Conservation (phyloP, 2,113 vertebrate genomes). For the Echinops telfairi region DNA sequence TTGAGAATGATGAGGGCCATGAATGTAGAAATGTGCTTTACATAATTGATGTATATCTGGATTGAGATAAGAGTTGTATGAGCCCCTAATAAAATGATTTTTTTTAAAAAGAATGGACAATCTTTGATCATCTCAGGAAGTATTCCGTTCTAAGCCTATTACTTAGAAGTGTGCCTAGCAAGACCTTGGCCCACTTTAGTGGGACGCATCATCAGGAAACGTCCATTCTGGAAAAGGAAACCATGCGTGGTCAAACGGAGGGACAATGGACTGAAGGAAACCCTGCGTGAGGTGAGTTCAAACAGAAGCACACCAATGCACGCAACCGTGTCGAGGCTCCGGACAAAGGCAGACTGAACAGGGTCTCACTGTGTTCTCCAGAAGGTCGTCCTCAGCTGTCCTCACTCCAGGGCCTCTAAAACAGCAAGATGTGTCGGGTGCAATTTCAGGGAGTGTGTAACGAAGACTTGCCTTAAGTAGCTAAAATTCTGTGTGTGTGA, state of each 20-base stretch:
- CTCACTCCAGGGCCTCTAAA: not conserved
- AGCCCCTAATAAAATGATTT: too few species aligned
- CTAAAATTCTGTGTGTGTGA: not conserved
- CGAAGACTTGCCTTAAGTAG: not conserved
- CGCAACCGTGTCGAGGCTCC: not conserved
- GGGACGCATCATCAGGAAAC: not conserved
- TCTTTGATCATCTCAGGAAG: not conserved
- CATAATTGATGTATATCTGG: too few species aligned
- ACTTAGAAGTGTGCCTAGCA: not conserved
- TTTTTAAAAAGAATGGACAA: not conserved
- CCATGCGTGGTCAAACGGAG: not conserved
- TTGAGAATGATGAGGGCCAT: too few species aligned
- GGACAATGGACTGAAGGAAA: not conserved
- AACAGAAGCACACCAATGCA: not conserved
- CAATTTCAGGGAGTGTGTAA: not conserved
- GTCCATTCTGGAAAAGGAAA: not conserved
- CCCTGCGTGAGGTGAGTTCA: not conserved
- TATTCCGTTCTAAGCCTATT: too few species aligned
- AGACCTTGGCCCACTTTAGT: not conserved
- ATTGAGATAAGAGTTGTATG: too few species aligned
- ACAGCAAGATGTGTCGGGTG: not conserved
- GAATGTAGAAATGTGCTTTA: too few species aligned
- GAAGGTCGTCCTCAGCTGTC: not conserved
- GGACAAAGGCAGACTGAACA: not conserved
- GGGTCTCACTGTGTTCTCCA: not conserved